These are phyloP conservation scores for Tetrao urogallus DNA, from an alignment of 2,113 vertebrate genomes.

Conservation along the genomic window DNA sequence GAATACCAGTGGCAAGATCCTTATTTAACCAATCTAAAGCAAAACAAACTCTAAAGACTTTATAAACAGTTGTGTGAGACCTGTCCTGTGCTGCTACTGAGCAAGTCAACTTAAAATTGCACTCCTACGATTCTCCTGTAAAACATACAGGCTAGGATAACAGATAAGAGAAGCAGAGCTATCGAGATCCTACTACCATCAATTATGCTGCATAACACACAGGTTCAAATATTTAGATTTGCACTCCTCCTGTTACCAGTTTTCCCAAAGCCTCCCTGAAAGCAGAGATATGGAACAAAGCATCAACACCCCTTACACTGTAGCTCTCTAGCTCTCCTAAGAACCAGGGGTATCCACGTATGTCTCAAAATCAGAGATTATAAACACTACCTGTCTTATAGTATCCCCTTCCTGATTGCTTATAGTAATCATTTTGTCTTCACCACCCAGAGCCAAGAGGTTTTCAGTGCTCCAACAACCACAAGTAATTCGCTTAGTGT, in stretches of 20 bases:
- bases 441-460: conserved; percentile 92
- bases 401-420: conserved; percentile 98
- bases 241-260: background rate
- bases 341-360: background rate
- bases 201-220: rapidly evolving
- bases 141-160: background rate
- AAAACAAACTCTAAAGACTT: background rate
- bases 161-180: background rate
- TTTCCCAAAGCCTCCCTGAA: background rate
- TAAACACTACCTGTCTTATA: conserved; percentile 86
- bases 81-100: background rate
- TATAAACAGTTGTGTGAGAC: background rate
- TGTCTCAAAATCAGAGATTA: background rate
- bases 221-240: background rate
- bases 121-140: background rate
- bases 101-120: background rate
- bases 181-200: background rate
- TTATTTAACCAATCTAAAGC: background rate
- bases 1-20: background rate
- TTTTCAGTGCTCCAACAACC: conserved; percentile 95
- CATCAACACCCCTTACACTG: background rate
- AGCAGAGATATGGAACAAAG: background rate
- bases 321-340: background rate
- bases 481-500: conserved; percentile 94
- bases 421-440: conserved; percentile 92